These are phyloP conservation scores for Argyra leucocephala DNA, from an alignment of 2,888 invertebrate genomes.

Conservation along the genomic window DNA sequence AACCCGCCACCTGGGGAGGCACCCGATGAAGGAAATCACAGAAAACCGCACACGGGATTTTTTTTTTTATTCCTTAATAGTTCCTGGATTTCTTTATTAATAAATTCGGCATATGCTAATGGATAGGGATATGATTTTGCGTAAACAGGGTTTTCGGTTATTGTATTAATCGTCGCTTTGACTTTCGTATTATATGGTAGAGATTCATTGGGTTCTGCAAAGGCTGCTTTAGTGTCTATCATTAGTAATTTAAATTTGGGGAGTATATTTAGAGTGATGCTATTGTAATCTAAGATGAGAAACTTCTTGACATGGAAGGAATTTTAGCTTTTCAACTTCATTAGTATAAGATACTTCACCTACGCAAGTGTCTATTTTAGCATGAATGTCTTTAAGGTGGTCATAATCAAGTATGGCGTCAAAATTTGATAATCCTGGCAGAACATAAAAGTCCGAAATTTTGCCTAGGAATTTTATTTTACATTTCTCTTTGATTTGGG, in stretches of 20 bases:
- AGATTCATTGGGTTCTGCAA: background rate
- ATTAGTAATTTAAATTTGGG: background rate
- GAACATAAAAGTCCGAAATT: background rate
- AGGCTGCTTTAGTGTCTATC: background rate
- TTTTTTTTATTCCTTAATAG: background rate
- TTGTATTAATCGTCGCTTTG: background rate
- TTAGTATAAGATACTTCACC: too few relatives aligned
- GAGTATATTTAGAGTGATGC: background rate
- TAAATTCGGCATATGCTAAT: background rate
- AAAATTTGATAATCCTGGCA: too few relatives aligned
- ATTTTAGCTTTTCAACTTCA: background rate
- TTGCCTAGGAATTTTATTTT: background rate
- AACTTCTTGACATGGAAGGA: background rate
- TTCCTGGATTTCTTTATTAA: background rate
- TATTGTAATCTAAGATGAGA: background rate
- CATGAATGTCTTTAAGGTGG: too few relatives aligned
- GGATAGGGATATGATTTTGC: background rate
- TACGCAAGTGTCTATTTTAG: too few relatives aligned
- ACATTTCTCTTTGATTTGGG: background rate
- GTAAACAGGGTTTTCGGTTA: background rate
- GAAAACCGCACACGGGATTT: too few relatives aligned
- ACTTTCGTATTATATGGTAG: background rate
- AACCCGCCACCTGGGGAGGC: too few relatives aligned
- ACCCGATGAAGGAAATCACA: too few relatives aligned
- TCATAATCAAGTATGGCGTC: too few relatives aligned